Conservation (phyloP, 2,888 invertebrate genomes). For the Diplazon laetatorius region DNA sequence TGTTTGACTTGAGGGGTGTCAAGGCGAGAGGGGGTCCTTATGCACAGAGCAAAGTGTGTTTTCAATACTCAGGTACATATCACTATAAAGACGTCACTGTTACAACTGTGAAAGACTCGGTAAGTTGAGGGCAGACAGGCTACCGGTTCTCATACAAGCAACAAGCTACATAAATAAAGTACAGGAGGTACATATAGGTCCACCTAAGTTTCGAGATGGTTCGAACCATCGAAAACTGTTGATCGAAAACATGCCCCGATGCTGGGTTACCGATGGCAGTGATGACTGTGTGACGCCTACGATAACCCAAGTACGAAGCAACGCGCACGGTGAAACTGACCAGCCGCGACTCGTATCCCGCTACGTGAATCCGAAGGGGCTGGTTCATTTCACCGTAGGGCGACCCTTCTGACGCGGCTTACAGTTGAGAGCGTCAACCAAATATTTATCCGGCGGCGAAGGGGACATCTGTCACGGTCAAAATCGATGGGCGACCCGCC, state of each 20-base stretch:
- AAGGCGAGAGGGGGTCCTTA: no score
- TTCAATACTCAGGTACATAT: conserved; percentile 43
- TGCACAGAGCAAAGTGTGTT: neutral
- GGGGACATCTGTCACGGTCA: conserved; percentile 80
- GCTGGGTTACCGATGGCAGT: neutral
- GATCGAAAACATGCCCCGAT: neutral
- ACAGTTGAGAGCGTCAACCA: conserved; percentile 77
- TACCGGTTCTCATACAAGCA: conserved; percentile 3
- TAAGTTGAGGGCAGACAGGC: conserved; percentile 8
- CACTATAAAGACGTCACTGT: conserved; percentile 2
- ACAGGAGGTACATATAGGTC: conserved; percentile 12
- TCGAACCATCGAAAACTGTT: conserved; percentile 28
- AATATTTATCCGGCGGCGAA: conserved; percentile 80
- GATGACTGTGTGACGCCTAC: conserved; percentile 30
- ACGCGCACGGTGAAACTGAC: conserved; percentile 20
- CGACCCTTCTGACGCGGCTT: conserved; percentile 50
- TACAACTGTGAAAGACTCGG: conserved; percentile 17
- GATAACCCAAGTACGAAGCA: neutral
- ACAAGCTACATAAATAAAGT: conserved; percentile 10
- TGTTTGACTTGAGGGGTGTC: conserved; percentile 48
- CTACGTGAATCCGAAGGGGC: neutral
- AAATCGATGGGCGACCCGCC: conserved; percentile 28
- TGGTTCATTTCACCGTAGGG: conserved; percentile 35
- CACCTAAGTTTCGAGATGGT: neutral
- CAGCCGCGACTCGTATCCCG: neutral